These are phyloP conservation scores for Cinclus mexicanus DNA, from an alignment of 2,113 vertebrate species.

Conservation along the genomic window DNA sequence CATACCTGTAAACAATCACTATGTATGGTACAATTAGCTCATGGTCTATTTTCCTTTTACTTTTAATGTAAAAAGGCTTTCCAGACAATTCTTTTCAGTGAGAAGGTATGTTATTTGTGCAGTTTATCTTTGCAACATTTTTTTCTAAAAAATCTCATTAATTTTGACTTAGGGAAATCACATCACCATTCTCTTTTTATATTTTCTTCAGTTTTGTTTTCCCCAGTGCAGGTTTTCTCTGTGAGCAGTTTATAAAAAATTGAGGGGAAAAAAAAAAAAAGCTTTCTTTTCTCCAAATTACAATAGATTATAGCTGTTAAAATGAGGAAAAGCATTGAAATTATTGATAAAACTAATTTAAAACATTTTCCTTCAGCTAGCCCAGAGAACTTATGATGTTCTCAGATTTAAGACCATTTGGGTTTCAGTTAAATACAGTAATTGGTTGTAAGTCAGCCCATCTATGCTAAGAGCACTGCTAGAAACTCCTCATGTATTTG, in stretches of 20 bases:
- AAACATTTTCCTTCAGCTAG: constrained; percentile 35
- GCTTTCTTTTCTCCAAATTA: not conserved
- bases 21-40: not conserved
- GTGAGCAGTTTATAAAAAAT: not conserved
- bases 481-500: constrained; percentile 28
- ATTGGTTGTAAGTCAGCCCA: constrained; percentile 22
- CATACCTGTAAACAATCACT: accelerated
- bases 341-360: constrained; percentile 60
- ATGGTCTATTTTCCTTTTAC: not conserved
- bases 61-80: not conserved
- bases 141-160: not conserved
- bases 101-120: not conserved
- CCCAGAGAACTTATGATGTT: constrained; percentile 15
- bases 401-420: constrained; percentile 6
- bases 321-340: not conserved
- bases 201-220: not conserved
- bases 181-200: not conserved
- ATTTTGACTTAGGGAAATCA: not conserved
- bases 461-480: constrained; percentile 30
- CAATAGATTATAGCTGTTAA: not conserved
- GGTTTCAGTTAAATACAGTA: constrained; percentile 35
- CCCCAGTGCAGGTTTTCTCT: not conserved
- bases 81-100: not conserved
- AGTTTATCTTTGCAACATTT: not conserved
- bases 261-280: not conserved